phyloP scores from a whole-genome alignment of 1,140 invertebrate genomes.

The Rhopalosiphum maidis region DNA sequence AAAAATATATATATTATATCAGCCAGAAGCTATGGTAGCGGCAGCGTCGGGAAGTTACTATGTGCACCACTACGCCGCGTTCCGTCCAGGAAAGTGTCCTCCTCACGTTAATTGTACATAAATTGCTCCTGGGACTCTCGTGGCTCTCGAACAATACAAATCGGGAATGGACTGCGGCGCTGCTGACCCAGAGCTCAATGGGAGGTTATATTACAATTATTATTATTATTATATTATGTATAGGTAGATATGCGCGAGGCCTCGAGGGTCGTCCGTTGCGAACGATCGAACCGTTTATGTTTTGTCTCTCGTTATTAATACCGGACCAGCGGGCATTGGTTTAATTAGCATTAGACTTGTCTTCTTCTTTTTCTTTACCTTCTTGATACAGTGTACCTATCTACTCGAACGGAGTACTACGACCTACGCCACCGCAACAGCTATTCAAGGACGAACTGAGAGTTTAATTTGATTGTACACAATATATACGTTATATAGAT shows the following conservation, averaged over 20 bases:
- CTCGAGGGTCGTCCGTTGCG: slow-evolving; percentile 21
- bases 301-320: slow-evolving; percentile 12
- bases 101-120: neutral
- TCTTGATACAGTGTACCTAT: no score
- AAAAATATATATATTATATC: neutral
- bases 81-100: neutral
- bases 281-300: slow-evolving; percentile 15
- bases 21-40: neutral
- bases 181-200: slow-evolving; percentile 32
- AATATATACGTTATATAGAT: neutral
- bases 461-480: slow-evolving; percentile 49
- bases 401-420: neutral
- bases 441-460: neutral
- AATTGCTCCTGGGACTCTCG: slow-evolving; percentile 35
- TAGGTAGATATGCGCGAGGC: neutral
- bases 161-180: neutral
- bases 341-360: slow-evolving; percentile 36
- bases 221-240: neutral
- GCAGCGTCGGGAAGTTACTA: neutral
- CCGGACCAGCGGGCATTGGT: slow-evolving; percentile 36
- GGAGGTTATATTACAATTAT: neutral
- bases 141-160: neutral
- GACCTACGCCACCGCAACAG: neutral
- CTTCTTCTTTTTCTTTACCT: neutral
- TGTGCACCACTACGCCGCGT: neutral